Percentiles rank a stretch among this genome's conserved stretches.
These are phyloP conservation scores for Rhynchomys soricoides DNA, from an alignment of 2,113 vertebrate species.

Conservation along the genomic window DNA sequence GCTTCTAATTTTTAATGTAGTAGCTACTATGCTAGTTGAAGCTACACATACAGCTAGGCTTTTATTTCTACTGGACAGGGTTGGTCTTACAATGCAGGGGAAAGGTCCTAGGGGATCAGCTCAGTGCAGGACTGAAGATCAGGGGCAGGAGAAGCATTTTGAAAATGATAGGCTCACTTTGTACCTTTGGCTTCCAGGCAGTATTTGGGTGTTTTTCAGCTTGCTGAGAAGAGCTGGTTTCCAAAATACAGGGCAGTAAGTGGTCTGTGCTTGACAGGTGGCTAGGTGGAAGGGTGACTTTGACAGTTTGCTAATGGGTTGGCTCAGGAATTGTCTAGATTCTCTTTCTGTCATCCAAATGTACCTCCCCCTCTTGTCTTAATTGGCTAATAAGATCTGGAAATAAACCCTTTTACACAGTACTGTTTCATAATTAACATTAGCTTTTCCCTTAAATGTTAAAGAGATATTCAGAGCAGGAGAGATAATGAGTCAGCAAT, in stretches of 20 bases:
- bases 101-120: not conserved
- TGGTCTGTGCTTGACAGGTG: not conserved
- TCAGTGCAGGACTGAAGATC: not conserved
- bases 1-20: constrained; percentile 3
- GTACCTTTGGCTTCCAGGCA: not conserved
- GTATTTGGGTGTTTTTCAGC: not conserved
- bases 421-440: not conserved
- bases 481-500: not conserved
- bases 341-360: not conserved
- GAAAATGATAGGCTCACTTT: not conserved
- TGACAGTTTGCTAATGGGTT: not conserved
- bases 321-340: not conserved
- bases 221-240: not conserved
- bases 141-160: not conserved
- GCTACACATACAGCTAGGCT: not conserved
- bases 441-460: constrained; percentile 31
- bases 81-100: not conserved
- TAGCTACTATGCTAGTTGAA: not conserved
- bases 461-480: not conserved
- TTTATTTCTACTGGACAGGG: not conserved
- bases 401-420: not conserved
- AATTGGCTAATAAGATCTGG: not conserved
- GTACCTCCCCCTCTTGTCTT: not conserved
- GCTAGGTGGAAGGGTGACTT: too few species aligned
- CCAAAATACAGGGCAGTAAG: too few species aligned